These are phyloP conservation scores for Apotomis turbidana DNA, from an alignment of 2,888 invertebrate genomes.

Conservation along the genomic window DNA sequence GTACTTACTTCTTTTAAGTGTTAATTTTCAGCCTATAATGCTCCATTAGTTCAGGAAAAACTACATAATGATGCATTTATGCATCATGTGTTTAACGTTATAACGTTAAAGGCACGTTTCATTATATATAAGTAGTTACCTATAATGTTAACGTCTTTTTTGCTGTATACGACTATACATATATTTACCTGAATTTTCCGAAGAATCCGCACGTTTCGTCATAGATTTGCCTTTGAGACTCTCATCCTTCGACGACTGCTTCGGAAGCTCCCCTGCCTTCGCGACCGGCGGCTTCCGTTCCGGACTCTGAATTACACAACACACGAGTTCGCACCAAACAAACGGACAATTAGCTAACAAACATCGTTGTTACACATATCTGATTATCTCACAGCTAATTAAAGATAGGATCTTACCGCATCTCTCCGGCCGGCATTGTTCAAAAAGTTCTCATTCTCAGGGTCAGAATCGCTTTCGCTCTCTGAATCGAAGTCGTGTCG, in stretches of 20 bases:
- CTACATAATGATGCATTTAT: neutral
- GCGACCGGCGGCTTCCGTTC: conserved; percentile 63
- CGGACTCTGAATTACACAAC: conserved; percentile 60
- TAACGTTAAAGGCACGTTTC: neutral
- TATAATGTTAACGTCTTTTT: too few species aligned
- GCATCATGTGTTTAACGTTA: too few species aligned
- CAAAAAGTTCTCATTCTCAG: conserved; percentile 69
- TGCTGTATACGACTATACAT: neutral
- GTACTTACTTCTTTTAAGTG: too few species aligned
- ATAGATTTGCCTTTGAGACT: conserved; percentile 49
- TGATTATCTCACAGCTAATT: conserved; percentile 28
- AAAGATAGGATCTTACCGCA: conserved; percentile 55
- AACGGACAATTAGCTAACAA: conserved; percentile 12
- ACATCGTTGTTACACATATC: conserved; percentile 19
- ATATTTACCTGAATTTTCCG: conserved; percentile 67
- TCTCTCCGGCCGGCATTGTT: conserved; percentile 64
- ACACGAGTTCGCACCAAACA: conserved; percentile 19
- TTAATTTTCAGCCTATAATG: neutral
- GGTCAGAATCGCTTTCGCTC: conserved; percentile 70
- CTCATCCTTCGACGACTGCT: conserved; percentile 56
- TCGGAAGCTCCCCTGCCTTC: conserved; percentile 57
- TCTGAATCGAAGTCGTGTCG: conserved; percentile 77
- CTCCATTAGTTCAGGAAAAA: neutral
- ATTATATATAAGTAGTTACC: too few species aligned
- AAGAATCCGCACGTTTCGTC: conserved; percentile 65